Evolutionary conservation across 2,888 invertebrate species (phyloP).

Genomic region (Graphium colonna): DNA sequence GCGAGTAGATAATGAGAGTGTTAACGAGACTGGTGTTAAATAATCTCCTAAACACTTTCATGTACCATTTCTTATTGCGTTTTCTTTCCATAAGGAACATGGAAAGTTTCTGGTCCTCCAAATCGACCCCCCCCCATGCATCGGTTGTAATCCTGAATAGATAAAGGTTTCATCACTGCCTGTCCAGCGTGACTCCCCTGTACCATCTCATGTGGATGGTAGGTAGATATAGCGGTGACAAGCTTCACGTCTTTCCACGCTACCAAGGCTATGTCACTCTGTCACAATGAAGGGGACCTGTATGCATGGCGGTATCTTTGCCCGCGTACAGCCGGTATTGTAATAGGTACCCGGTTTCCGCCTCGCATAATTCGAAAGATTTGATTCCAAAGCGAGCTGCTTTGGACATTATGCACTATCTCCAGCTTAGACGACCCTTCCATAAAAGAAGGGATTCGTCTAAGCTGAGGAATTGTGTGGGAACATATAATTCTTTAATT

Average conservation of each 20-base stretch:
- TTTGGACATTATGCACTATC: no score
- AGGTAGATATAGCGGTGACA: slow-evolving; percentile 24
- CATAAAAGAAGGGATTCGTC: no score
- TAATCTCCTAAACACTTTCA: slow-evolving; percentile 16
- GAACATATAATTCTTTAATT: no score
- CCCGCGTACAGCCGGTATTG: no score
- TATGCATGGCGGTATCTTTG: no score
- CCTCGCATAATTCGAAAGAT: no score
- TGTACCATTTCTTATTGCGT: slow-evolving; percentile 16
- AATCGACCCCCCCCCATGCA: slow-evolving; percentile 31
- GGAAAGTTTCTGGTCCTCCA: slow-evolving; percentile 33
- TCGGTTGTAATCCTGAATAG: slow-evolving; percentile 29
- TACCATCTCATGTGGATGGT: background rate
- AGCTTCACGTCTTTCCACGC: slow-evolving; percentile 28
- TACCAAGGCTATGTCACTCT: slow-evolving; percentile 27
- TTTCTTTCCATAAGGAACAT: slow-evolving; percentile 29
- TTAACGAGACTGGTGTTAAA: slow-evolving; percentile 16
- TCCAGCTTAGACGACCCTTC: no score
- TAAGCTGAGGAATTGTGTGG: no score
- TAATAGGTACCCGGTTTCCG: no score
- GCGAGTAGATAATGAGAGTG: slow-evolving; percentile 11
- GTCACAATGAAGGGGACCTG: no score
- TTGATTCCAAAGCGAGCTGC: no score
- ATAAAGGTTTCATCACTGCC: background rate
- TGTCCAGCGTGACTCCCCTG: background rate